Evolutionary conservation across 2,888 invertebrate species (phyloP).

Genomic region (Chrysotoxum bicinctum): DNA sequence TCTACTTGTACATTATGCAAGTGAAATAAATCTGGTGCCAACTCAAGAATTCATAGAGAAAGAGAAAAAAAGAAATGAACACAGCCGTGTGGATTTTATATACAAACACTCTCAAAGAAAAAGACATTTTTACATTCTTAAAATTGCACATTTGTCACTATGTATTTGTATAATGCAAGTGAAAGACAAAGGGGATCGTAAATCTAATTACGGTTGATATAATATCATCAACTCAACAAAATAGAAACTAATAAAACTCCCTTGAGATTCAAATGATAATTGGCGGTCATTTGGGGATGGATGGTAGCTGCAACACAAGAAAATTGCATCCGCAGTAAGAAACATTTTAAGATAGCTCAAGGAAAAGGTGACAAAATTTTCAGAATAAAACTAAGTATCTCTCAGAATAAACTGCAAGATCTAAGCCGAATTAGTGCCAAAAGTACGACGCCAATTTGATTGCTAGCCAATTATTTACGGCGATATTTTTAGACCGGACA

Average conservation of each 20-base stretch:
- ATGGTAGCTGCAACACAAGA: neutral
- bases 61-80: neutral
- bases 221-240: constrained; percentile 27
- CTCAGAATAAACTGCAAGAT: constrained; percentile 55
- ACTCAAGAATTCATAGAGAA: neutral
- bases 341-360: neutral
- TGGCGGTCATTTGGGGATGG: constrained; percentile 10
- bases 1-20: constrained; percentile 7
- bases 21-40: constrained; percentile 20
- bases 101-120: neutral
- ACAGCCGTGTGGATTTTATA: neutral
- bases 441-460: constrained; percentile 73
- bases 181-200: constrained; percentile 33
- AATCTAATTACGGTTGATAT: constrained; percentile 60
- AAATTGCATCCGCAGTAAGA: constrained; percentile 1
- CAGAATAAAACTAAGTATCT: neutral
- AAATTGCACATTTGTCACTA: constrained; percentile 41
- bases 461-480: constrained; percentile 73
- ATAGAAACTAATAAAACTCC: neutral
- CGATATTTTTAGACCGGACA: constrained; percentile 49
- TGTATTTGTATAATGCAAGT: neutral
- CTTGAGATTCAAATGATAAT: constrained; percentile 18
- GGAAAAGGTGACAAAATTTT: constrained; percentile 32
- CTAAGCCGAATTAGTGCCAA: constrained; percentile 63
- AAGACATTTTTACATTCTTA: neutral